These are phyloP conservation scores for Peribatodes rhomboidaria DNA, from an alignment of 2,888 invertebrate genomes.

Conservation along the genomic window DNA sequence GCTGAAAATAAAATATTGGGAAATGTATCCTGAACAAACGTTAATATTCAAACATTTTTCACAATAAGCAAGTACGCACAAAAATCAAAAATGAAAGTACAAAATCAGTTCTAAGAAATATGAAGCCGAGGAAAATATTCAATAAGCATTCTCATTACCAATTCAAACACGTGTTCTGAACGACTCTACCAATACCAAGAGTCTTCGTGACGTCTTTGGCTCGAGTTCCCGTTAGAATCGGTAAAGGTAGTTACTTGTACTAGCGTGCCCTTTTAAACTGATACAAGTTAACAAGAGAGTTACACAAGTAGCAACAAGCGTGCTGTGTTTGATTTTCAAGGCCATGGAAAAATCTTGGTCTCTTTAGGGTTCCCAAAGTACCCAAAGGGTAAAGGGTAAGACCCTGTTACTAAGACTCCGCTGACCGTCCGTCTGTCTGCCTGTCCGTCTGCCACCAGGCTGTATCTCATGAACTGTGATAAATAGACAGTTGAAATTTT, in stretches of 20 bases:
- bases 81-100: too few relatives aligned
- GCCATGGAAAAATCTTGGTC: neutral
- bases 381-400: too few relatives aligned
- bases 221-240: slow-evolving; percentile 20
- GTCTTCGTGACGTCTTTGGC: slow-evolving; percentile 10
- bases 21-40: neutral
- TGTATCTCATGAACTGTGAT: too few relatives aligned
- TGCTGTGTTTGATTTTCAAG: neutral
- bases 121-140: slow-evolving; percentile 7
- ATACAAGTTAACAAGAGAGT: neutral
- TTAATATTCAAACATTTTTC: neutral
- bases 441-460: too few relatives aligned
- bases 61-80: neutral
- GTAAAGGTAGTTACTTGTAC: slow-evolving; percentile 4
- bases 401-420: too few relatives aligned
- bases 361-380: neutral
- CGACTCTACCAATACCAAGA: neutral
- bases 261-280: slow-evolving; percentile 6
- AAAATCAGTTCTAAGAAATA: slow-evolving; percentile 5
- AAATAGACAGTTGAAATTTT: too few relatives aligned
- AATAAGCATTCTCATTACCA: slow-evolving; percentile 17
- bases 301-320: neutral
- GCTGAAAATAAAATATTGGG: neutral
- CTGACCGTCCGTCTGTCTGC: too few relatives aligned
- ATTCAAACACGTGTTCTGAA: slow-evolving; percentile 22